A percentile compares a stretch with the other conserved stretches of the same genome.
Conservation (phyloP, 2,797 vertebrate genomes). For the Schizopygopsis malacanthus region DNA sequence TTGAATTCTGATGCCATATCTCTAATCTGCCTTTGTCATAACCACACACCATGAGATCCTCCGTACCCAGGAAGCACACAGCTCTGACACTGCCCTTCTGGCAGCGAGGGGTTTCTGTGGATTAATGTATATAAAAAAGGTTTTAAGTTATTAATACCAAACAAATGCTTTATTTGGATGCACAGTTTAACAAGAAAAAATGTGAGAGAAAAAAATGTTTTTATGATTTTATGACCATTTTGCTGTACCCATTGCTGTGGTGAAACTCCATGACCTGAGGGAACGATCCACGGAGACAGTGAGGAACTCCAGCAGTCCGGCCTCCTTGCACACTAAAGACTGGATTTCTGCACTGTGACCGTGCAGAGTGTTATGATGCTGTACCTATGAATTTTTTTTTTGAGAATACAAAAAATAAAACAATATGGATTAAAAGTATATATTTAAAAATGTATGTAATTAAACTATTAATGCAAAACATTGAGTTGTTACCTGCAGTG, state of each 20-base stretch:
- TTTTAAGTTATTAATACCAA: background rate
- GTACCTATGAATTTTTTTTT: slow-evolving; percentile 71
- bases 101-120: slow-evolving; percentile 57
- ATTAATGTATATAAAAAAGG: background rate
- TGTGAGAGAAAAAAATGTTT: too few species aligned
- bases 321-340: slow-evolving; percentile 67
- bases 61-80: slow-evolving; percentile 74
- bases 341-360: slow-evolving; percentile 80
- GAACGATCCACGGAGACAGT: slow-evolving; percentile 81
- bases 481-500: slow-evolving; percentile 78
- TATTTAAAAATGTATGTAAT: background rate
- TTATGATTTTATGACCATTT: background rate
- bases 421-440: too few species aligned
- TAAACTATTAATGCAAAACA: background rate
- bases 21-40: slow-evolving; percentile 79
- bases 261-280: slow-evolving; percentile 76
- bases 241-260: slow-evolving; percentile 66
- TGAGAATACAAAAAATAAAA: too few species aligned
- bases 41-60: slow-evolving; percentile 73
- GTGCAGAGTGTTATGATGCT: slow-evolving; percentile 75
- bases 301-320: slow-evolving; percentile 70
- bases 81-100: slow-evolving; percentile 66
- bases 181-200: background rate
- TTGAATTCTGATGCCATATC: slow-evolving; percentile 72
- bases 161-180: background rate